phyloP scores from a whole-genome alignment of 2,888 invertebrate genomes.

The Agrotis segetum region DNA sequence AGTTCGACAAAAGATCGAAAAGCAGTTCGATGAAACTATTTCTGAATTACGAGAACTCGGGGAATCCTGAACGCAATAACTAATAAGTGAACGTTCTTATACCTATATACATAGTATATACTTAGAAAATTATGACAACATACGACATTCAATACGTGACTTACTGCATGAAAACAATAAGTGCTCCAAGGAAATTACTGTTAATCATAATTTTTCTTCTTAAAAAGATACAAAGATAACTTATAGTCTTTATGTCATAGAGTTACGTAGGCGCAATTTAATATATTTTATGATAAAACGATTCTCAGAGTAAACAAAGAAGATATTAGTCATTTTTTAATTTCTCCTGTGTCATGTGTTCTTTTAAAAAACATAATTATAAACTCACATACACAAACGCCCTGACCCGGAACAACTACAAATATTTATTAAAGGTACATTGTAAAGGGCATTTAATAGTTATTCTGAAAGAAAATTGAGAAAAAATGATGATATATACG shows the following conservation, averaged over 20 bases:
- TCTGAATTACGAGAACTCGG: slow-evolving; percentile 13
- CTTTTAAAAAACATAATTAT: no score
- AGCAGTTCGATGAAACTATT: neutral
- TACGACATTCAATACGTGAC: slow-evolving; percentile 66
- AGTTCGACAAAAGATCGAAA: neutral
- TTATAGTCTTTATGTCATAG: slow-evolving; percentile 21
- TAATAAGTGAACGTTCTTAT: slow-evolving; percentile 12
- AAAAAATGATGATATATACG: neutral
- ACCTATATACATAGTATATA: neutral
- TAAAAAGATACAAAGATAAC: slow-evolving; percentile 27
- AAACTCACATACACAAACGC: no score
- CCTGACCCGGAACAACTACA: no score
- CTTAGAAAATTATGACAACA: neutral
- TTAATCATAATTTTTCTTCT: slow-evolving; percentile 50
- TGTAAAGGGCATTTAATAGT: no score
- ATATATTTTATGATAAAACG: neutral
- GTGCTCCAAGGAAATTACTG: slow-evolving; percentile 43
- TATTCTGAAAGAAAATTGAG: no score
- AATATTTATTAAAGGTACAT: no score
- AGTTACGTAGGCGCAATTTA: slow-evolving; percentile 10
- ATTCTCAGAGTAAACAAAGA: neutral
- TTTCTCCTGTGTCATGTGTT: no score
- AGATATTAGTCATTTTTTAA: neutral
- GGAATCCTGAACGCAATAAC: slow-evolving; percentile 6
- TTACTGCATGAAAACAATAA: slow-evolving; percentile 60